Evolutionary conservation across 2,888 invertebrate species (phyloP).

Genomic region (Heliconius hortense): DNA sequence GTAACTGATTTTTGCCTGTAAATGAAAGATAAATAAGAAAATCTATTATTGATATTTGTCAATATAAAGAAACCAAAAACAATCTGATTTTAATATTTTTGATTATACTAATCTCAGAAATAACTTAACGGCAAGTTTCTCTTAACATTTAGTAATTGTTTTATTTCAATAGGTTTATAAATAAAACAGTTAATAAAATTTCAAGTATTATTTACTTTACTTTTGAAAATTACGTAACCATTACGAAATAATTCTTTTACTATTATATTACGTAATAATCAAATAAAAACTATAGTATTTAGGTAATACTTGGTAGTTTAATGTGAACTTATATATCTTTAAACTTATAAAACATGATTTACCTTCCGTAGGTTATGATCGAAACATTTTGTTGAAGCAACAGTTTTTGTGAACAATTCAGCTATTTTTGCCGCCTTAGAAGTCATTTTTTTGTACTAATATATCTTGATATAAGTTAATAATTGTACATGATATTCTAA

Average conservation of each 20-base stretch:
- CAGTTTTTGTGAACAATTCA: slow-evolving; percentile 68
- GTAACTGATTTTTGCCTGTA: too few relatives aligned
- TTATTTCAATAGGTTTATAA: too few relatives aligned
- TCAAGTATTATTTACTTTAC: too few relatives aligned
- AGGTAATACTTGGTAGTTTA: background rate
- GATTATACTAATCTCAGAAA: too few relatives aligned
- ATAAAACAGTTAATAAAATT: too few relatives aligned
- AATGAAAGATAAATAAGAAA: too few relatives aligned
- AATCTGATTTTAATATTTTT: too few relatives aligned
- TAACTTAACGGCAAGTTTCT: too few relatives aligned
- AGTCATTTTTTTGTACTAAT: slow-evolving; percentile 51
- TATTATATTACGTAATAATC: background rate
- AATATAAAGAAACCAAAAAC: too few relatives aligned
- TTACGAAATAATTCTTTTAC: background rate
- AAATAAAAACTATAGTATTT: background rate
- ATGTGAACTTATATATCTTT: background rate
- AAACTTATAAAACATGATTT: slow-evolving; percentile 26
- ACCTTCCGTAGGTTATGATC: slow-evolving; percentile 73
- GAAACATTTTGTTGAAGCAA: slow-evolving; percentile 70
- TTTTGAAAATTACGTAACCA: slow-evolving; percentile 17
- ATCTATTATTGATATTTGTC: too few relatives aligned
- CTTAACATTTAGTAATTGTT: too few relatives aligned
- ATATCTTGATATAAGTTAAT: background rate
- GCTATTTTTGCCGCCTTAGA: slow-evolving; percentile 66
- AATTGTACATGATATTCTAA: background rate